Evolutionary conservation across 2,113 vertebrate genomes (phyloP).

Genomic region (Galeopterus variegatus): DNA sequence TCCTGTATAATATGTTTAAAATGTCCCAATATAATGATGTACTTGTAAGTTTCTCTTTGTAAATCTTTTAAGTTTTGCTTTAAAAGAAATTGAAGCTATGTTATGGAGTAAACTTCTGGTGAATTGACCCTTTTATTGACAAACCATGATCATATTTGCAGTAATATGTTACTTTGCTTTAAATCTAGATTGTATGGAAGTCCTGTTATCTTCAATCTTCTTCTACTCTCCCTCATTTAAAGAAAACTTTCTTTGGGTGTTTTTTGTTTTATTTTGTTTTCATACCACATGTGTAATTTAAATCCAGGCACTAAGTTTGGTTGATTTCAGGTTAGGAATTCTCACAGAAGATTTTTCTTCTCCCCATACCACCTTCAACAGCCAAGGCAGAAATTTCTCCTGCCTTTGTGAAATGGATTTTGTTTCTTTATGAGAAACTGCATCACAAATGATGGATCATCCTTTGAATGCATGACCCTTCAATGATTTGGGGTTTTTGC

Average conservation of each 20-base stretch:
- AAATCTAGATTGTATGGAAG: neutral
- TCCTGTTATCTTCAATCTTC: neutral
- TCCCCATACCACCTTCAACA: neutral
- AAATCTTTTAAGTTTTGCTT: neutral
- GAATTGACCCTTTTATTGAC: neutral
- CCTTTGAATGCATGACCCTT: neutral
- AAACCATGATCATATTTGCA: neutral
- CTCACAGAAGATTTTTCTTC: neutral
- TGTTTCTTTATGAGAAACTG: neutral
- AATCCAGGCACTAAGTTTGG: neutral
- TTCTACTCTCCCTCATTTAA: neutral
- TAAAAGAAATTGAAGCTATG: neutral
- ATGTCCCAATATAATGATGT: neutral
- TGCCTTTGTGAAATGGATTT: too few relatives aligned
- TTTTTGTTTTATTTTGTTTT: neutral
- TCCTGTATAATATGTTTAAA: neutral
- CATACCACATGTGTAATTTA: neutral
- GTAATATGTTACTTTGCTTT: neutral
- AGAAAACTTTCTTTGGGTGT: neutral
- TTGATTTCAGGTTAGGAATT: neutral
- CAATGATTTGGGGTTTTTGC: neutral
- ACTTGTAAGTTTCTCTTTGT: neutral
- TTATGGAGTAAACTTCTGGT: neutral
- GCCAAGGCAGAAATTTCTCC: neutral
- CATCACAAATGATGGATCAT: neutral